Evolutionary conservation across 2,888 invertebrate species (phyloP).

Genomic region (Ypsolopha sequella): DNA sequence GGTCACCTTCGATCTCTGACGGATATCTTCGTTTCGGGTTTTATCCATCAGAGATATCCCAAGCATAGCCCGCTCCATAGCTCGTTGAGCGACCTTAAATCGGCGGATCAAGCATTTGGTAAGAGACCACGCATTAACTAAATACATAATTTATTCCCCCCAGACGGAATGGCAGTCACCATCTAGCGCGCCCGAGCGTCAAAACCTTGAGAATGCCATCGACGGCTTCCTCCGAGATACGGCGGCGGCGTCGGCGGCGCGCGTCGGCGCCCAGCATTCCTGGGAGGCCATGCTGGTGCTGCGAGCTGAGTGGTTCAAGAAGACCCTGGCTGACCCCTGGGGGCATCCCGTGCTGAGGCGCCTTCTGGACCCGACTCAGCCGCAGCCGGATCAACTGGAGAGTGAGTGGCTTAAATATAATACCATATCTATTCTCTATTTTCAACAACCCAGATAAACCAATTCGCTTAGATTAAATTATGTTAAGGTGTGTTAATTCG

Average conservation of each 20-base stretch:
- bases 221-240: conserved; percentile 40
- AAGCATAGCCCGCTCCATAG: too few species aligned
- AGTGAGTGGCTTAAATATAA: conserved; percentile 20
- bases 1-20: too few species aligned
- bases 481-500: too few species aligned
- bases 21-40: too few species aligned
- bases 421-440: too few species aligned
- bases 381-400: conserved; percentile 45
- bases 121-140: not conserved
- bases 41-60: too few species aligned
- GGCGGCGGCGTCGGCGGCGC: conserved; percentile 32
- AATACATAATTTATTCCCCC: conserved; percentile 3
- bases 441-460: too few species aligned
- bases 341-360: conserved; percentile 67
- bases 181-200: conserved; percentile 36
- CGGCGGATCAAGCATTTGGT: too few species aligned
- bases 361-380: conserved; percentile 66
- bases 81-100: too few species aligned
- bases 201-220: conserved; percentile 35
- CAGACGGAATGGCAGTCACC: conserved; percentile 55
- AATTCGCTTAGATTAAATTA: too few species aligned
- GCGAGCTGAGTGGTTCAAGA: conserved; percentile 70
- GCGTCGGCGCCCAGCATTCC: conserved; percentile 32
- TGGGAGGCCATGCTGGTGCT: conserved; percentile 57
- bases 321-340: conserved; percentile 62